These are phyloP conservation scores for Isaurus tuberculatus DNA, from an alignment of 92 coral and sea anemone genomes.

Conservation along the genomic window DNA sequence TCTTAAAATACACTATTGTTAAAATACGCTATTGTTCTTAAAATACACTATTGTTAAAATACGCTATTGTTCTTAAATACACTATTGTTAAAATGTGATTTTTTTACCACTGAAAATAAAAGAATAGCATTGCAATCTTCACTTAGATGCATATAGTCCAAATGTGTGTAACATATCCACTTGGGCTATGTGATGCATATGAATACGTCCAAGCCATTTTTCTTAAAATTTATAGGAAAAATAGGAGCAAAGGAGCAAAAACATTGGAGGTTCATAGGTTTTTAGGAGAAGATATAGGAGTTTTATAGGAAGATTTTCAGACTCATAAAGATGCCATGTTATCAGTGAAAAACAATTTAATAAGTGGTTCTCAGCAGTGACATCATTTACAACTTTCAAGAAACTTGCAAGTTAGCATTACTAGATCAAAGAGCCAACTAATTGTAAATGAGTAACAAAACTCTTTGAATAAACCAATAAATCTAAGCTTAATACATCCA, in stretches of 20 bases:
- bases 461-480: not conserved
- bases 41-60: no score
- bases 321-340: constrained; percentile 38
- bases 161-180: no score
- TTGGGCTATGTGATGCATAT: no score
- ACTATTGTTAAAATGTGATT: no score
- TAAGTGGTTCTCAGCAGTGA: not conserved
- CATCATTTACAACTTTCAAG: no score
- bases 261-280: constrained; percentile 32
- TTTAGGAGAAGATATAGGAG: constrained; percentile 14
- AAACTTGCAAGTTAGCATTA: no score
- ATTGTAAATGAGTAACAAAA: not conserved
- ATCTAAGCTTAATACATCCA: not conserved
- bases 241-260: constrained; percentile 45
- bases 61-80: no score
- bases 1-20: no score
- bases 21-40: no score
- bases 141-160: no score
- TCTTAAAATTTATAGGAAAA: constrained; percentile 23
- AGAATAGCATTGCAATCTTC: no score
- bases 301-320: constrained; percentile 44
- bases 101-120: no score
- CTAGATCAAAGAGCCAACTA: not conserved
- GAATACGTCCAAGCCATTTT: constrained; percentile 28
- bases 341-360: constrained; percentile 27